A percentile compares a stretch with the other conserved stretches of the same genome.
Conservation (phyloP, 2,113 vertebrate species). For the Danionella cerebrum region DNA sequence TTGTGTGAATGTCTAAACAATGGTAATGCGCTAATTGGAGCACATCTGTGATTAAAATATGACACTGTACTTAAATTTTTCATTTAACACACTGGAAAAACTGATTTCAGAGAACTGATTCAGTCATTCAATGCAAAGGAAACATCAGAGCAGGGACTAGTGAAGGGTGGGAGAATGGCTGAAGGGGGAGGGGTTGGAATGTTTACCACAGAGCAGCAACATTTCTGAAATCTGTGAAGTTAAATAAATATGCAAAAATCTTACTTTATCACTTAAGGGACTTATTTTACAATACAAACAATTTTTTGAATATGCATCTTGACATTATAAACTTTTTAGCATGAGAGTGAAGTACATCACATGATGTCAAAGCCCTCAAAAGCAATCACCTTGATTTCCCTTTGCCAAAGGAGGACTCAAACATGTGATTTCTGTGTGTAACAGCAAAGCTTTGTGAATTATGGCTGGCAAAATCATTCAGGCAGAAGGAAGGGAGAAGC, state of each 20-base stretch:
- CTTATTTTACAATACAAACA: no score
- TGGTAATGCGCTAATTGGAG: conserved; percentile 66
- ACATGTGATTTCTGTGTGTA: conserved; percentile 59
- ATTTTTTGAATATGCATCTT: no score
- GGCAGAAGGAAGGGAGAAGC: conserved; percentile 62
- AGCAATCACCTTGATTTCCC: neutral
- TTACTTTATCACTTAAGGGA: no score
- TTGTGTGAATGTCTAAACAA: no score
- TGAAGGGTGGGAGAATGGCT: conserved; percentile 51
- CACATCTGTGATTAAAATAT: conserved; percentile 60
- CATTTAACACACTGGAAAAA: conserved; percentile 40
- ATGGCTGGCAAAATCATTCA: conserved; percentile 62
- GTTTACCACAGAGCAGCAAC: no score
- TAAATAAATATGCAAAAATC: no score
- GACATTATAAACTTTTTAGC: no score
- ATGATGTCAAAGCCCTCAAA: neutral
- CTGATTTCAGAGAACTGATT: conserved; percentile 36
- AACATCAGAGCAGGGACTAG: conserved; percentile 42
- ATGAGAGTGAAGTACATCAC: no score
- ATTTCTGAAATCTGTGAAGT: no score
- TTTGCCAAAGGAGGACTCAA: conserved; percentile 52
- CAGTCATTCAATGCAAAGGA: conserved; percentile 45
- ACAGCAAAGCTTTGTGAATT: conserved; percentile 61
- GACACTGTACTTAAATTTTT: conserved; percentile 9
- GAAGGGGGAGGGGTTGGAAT: conserved; percentile 57